These are phyloP conservation scores for Bombus haemorrhoidalis DNA, from an alignment of 1,140 invertebrate genomes.

Conservation along the genomic window DNA sequence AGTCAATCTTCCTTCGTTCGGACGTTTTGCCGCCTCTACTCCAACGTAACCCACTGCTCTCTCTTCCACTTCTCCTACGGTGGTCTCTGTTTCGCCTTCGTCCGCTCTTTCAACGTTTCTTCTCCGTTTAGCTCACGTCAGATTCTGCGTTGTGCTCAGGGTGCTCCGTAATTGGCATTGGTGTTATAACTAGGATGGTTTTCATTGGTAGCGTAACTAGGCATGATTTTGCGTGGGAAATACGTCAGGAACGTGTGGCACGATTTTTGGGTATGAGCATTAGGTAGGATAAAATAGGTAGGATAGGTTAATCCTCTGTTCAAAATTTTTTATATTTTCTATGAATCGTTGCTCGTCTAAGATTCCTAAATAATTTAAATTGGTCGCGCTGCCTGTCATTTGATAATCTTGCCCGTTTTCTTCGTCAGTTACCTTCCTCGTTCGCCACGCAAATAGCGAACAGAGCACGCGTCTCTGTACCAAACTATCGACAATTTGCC, in stretches of 20 bases:
- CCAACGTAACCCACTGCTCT: not conserved
- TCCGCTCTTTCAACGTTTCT: not conserved
- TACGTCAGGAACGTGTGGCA: not conserved
- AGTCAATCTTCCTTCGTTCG: constrained; percentile 69
- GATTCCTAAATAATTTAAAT: too few species aligned
- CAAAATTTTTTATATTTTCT: too few species aligned
- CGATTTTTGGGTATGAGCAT: too few species aligned
- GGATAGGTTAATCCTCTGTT: too few species aligned
- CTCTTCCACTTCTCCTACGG: not conserved
- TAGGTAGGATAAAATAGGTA: too few species aligned
- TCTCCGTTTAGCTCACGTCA: not conserved
- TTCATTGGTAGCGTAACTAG: not conserved
- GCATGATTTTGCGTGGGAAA: not conserved
- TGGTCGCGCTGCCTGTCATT: too few species aligned
- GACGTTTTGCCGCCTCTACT: constrained; percentile 62
- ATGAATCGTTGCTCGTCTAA: too few species aligned
- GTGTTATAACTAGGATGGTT: not conserved
- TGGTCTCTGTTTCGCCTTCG: not conserved
- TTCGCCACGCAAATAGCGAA: too few species aligned
- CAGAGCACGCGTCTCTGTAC: too few species aligned
- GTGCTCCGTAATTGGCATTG: not conserved
- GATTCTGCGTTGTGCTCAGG: not conserved
- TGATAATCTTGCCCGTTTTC: too few species aligned
- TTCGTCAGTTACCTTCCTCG: too few species aligned
- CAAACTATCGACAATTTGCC: too few species aligned